Evolutionary conservation across 2,888 invertebrate species (phyloP), one percentile per base, ranked within the genome.

Genomic region (Lasioglossum calceatum): DNA sequence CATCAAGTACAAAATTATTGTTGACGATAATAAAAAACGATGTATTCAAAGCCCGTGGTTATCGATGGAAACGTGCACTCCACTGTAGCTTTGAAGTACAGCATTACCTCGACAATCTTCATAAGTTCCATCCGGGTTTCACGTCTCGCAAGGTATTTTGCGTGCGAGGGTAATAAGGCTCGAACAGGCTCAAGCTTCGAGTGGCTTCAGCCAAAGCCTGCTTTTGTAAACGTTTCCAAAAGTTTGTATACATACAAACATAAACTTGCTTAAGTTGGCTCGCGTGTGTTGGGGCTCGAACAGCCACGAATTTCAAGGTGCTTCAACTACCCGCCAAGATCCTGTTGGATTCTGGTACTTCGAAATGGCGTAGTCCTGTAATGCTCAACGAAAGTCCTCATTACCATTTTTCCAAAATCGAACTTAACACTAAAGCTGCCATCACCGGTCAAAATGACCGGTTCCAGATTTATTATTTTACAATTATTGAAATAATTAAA

Each of bases 151-250:
- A 36, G 32, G 19, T 64, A 64, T 64, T 64, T 64, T 64, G 32
- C 32, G 64, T 36, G 36, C 36, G 64, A 32, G 32, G 3, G 16
- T 36, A 64, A 64, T 64, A 32, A 70, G 23, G 39, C 39, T 39
- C 39, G 23, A 70, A 36, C 39, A 23, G 4, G 23, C 36, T 70
- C 23, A 7, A 23, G 70, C 23, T 23, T 70, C 23, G 39, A 70
- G 70, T 39, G 39, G 70, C 39, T 70, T 23, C 70, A 36, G 39
- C 70, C 19, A 39, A 70, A 23, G 36, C 12, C 70, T 70, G 73
- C 23, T 70, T 70, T 64, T 36, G 32, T 64, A 64, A 64, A 64
- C 32, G 64, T 64, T 64, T 64, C 32, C 64, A 32, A 36, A 64
- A 36, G 36, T 64, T 64, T 27, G 32, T 64, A 32, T 32, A 32